phyloP scores from a whole-genome alignment of 2,113 vertebrate genomes.

The Psilopogon haemacephalus region DNA sequence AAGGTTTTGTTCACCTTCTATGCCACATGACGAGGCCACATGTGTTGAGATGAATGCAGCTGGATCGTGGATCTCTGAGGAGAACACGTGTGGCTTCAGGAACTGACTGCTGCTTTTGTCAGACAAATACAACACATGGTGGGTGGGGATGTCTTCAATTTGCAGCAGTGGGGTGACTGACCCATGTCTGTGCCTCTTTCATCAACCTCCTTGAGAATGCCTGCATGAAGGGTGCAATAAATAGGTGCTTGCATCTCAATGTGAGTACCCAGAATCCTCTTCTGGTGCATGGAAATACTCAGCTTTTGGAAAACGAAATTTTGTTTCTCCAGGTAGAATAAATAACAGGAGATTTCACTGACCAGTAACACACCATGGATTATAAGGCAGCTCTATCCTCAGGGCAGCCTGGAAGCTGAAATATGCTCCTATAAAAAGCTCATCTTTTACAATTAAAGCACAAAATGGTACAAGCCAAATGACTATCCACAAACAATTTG shows the following conservation, averaged over 20 bases:
- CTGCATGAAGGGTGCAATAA: background rate
- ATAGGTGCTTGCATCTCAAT: background rate
- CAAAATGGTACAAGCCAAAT: constrained; percentile 45
- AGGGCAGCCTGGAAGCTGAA: constrained; percentile 41
- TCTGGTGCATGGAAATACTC: background rate
- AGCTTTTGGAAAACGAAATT: background rate
- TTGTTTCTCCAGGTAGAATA: constrained; percentile 5
- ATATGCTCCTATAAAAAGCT: constrained; percentile 38
- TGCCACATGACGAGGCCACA: background rate
- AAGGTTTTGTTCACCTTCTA: background rate
- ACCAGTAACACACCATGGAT: constrained; percentile 17
- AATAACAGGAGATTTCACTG: constrained; percentile 23
- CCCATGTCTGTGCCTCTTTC: background rate
- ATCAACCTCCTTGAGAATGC: background rate
- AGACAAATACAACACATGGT: background rate
- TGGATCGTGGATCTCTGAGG: background rate
- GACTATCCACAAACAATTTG: constrained; percentile 31
- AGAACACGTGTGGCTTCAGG: background rate
- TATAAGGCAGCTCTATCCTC: constrained; percentile 44
- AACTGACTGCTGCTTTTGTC: background rate
- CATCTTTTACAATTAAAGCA: constrained; percentile 60
- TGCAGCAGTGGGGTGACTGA: background rate
- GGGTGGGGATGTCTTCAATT: background rate
- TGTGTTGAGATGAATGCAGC: background rate
- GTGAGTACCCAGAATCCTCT: background rate